Base-by-base conservation (phyloP, 2,797 vertebrate species). In the Tachyglossus aculeatus region DNA sequence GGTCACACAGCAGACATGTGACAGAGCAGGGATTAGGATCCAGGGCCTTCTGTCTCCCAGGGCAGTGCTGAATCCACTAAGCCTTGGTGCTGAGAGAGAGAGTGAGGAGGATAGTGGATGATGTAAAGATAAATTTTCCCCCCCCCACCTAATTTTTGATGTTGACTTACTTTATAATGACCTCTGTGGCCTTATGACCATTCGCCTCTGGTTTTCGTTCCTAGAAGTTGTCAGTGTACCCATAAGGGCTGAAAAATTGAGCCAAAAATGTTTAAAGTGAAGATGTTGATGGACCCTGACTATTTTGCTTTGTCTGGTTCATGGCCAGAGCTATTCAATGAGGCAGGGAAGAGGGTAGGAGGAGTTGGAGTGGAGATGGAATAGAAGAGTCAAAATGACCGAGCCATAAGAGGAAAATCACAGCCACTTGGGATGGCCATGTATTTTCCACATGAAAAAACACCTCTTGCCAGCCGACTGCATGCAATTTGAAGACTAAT, bases 401-500 rank as follows among this genome's bases (percentile, higher is more conserved):
- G 71, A 21, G 59, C 75, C 63, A 81, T 57, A 37, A 43, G 33
- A 52, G 45, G 14, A 18, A 24, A 62, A 56, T 22, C 55, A 66
- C 39, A 25, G 27, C 19, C 48, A 58, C 36, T 16, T 7, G 25
- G 59, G 73, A 81, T 81, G 58, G 36, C 38, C 22, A 1, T 13
- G 65, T 81, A 52, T 77, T 84, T 85, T 78, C 61, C 59, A 34
- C 43, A 63, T 83, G 2, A 12, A 41, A 41, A 75, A 41, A 41
- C 75, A 70, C 51, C 77, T 72, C 74, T 79, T 85, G 68, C 63
- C 60, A 25, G 34, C 74, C 81, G 74, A 57, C 81, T 78, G 60
- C 81, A 67, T 85, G 75, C 76, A 90, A 87, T 92, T 89, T 89
- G 77, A 62, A 74, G 55, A 77, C 81, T 89, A 91, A 90, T 89